Percentiles rank a stretch among this genome's conserved stretches.
These are phyloP conservation scores for Automeris io DNA, from an alignment of 2,888 invertebrate genomes.

Conservation along the genomic window DNA sequence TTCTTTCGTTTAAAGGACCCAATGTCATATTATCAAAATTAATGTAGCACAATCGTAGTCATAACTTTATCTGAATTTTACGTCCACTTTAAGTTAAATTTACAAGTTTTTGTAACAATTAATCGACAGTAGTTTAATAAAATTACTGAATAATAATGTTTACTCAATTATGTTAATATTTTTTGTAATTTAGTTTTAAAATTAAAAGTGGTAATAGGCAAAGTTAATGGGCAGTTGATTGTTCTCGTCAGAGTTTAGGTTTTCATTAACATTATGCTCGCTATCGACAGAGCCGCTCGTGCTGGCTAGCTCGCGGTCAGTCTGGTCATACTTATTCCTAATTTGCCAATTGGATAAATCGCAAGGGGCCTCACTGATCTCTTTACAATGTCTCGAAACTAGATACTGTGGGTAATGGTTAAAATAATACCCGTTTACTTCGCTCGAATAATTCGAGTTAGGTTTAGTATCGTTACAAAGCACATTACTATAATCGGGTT, in stretches of 20 bases:
- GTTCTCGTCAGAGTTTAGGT: constrained; percentile 26
- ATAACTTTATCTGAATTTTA: too few species aligned
- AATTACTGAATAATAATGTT: too few species aligned
- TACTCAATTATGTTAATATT: too few species aligned
- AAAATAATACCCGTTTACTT: constrained; percentile 20
- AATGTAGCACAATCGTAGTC: too few species aligned
- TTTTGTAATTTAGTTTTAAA: too few species aligned
- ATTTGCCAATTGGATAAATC: constrained; percentile 62
- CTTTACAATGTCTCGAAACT: constrained; percentile 27
- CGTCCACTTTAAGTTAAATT: too few species aligned
- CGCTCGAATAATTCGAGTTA: constrained; percentile 10
- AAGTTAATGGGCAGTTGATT: constrained; percentile 57
- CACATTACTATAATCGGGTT: constrained; percentile 10
- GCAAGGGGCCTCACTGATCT: constrained; percentile 49
- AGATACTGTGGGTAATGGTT: constrained; percentile 31
- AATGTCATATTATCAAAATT: too few species aligned
- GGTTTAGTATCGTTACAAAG: constrained; percentile 3
- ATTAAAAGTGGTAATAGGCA: constrained; percentile 66
- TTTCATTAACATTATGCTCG: constrained; percentile 26
- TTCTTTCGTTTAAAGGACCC: too few species aligned
- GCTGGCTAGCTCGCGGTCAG: constrained; percentile 23
- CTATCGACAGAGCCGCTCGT: constrained; percentile 35
- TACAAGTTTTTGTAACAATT: too few species aligned
- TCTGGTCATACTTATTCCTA: constrained; percentile 28
- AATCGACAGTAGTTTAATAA: too few species aligned